Percentiles rank a stretch among this genome's conserved stretches.
Evolutionary conservation across 2,888 invertebrate genomes (phyloP).

Genomic region (Emesis russula): DNA sequence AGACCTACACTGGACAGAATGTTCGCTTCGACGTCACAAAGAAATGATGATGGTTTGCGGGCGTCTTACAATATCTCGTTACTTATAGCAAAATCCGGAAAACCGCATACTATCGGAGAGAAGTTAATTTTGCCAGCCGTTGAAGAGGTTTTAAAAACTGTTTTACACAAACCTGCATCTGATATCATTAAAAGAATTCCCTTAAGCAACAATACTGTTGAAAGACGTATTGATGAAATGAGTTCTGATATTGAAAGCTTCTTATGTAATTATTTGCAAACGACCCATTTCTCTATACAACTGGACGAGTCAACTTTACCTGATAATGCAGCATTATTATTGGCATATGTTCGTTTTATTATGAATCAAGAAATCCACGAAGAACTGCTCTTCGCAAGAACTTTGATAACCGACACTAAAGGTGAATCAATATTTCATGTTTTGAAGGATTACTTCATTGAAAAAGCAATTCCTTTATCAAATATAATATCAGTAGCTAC

Average conservation of each 20-base stretch:
- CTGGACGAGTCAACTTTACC: slow-evolving; percentile 39
- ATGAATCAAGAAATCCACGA: no score
- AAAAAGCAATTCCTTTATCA: slow-evolving; percentile 78
- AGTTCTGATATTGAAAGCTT: slow-evolving; percentile 34
- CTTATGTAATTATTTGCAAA: slow-evolving; percentile 51
- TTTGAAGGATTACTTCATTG: slow-evolving; percentile 63
- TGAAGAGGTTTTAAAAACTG: background rate
- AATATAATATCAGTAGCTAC: slow-evolving; percentile 89
- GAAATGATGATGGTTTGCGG: no score
- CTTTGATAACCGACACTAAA: slow-evolving; percentile 88
- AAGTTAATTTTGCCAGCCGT: no score
- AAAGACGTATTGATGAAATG: slow-evolving; percentile 14
- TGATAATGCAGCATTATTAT: slow-evolving; percentile 65
- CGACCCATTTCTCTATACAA: no score
- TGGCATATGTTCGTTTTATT: slow-evolving; percentile 76
- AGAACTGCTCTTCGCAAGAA: no score
- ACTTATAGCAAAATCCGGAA: no score
- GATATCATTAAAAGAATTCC: slow-evolving; percentile 46
- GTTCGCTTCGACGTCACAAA: no score
- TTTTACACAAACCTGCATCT: slow-evolving; percentile 23
- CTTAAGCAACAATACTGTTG: slow-evolving; percentile 38
- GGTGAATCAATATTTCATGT: slow-evolving; percentile 89
- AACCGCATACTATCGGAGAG: no score
- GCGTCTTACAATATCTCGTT: no score
- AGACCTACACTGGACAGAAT: no score